These are phyloP conservation scores for Cryptomyrus ogoouensis DNA, from an alignment of 2,113 vertebrate genomes.

Conservation along the genomic window DNA sequence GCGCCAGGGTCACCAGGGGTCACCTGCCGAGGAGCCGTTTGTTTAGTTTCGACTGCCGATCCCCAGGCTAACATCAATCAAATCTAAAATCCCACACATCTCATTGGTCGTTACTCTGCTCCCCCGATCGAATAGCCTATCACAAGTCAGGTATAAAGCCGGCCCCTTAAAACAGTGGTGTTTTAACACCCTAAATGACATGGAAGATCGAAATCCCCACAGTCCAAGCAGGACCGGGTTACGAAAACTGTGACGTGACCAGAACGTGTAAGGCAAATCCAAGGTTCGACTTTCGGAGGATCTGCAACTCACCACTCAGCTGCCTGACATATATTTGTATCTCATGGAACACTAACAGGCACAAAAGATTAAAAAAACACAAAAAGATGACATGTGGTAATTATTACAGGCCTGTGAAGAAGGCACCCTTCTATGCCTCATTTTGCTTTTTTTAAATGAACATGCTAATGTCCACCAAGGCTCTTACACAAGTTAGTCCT, in stretches of 20 bases:
- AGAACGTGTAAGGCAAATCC: neutral
- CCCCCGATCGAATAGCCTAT: neutral
- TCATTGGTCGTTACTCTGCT: neutral
- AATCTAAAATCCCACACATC: neutral
- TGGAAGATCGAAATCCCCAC: neutral
- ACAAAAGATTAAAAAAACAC: neutral
- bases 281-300: neutral
- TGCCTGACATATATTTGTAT: neutral
- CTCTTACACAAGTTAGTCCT: neutral
- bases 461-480: neutral
- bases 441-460: neutral
- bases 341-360: neutral
- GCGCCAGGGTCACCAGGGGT: conserved; percentile 36
- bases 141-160: neutral
- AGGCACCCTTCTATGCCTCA: neutral
- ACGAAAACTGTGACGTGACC: neutral
- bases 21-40: neutral
- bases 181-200: neutral
- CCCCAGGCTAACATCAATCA: neutral
- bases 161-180: neutral
- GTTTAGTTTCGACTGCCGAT: neutral
- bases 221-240: neutral
- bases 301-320: neutral
- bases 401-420: neutral
- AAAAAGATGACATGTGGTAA: neutral